Evolutionary conservation across 2,888 invertebrate genomes (phyloP).

Genomic region (Gymnoscelis rufifasciata): DNA sequence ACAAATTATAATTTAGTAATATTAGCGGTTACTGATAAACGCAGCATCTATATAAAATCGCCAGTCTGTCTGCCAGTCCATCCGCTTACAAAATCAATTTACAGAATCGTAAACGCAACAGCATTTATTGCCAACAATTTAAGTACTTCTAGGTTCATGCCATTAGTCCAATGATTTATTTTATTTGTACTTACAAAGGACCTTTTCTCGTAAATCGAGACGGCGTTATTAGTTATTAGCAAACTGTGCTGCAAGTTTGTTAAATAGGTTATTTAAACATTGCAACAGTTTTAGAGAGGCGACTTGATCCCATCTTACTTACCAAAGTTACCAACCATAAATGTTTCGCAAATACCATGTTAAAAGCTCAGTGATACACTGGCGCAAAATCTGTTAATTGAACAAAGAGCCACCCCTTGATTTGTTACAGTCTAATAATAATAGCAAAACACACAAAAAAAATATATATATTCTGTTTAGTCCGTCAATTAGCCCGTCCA

Average conservation of each 20-base stretch:
- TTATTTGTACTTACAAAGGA: slow-evolving; percentile 19
- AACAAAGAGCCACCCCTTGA: no score
- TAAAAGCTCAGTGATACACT: no score
- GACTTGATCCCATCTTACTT: slow-evolving; percentile 32
- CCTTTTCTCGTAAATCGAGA: slow-evolving; percentile 21
- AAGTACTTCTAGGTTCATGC: not conserved
- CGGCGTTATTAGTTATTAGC: slow-evolving; percentile 25
- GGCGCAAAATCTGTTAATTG: no score
- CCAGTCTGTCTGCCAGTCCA: slow-evolving; percentile 31
- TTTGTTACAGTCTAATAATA: no score
- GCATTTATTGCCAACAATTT: not conserved
- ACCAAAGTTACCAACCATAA: not conserved
- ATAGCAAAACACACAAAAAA: no score
- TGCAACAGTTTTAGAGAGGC: slow-evolving; percentile 43
- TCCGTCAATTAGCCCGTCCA: no score
- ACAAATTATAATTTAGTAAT: no score
- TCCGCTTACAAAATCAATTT: not conserved
- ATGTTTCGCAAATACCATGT: not conserved
- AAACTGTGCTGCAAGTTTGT: slow-evolving; percentile 29
- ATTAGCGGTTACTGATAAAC: no score
- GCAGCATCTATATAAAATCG: slow-evolving; percentile 34
- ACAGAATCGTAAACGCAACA: not conserved
- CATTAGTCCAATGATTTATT: slow-evolving; percentile 18
- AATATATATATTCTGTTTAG: no score
- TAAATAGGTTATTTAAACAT: slow-evolving; percentile 58